These are phyloP conservation scores for Trachurus trachurus DNA, from an alignment of 2,797 vertebrate species.

Conservation along the genomic window DNA sequence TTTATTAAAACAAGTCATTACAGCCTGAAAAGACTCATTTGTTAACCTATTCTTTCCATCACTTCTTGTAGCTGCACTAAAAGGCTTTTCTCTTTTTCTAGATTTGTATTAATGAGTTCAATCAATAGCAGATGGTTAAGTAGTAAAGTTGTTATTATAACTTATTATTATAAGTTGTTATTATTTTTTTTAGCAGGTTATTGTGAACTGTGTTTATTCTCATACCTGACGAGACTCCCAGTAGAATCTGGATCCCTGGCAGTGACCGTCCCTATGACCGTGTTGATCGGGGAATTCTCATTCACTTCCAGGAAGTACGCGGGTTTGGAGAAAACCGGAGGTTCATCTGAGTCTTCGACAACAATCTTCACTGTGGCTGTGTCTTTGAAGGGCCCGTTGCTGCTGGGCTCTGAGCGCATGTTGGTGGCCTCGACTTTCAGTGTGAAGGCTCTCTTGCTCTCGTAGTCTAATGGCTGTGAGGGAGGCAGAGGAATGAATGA, in stretches of 20 bases:
- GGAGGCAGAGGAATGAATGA: slow-evolving; percentile 51
- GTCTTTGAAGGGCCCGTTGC: slow-evolving; percentile 94
- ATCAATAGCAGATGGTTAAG: neutral
- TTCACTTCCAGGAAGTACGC: slow-evolving; percentile 93
- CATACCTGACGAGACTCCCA: slow-evolving; percentile 93
- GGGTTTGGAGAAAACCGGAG: slow-evolving; percentile 93
- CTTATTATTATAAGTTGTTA: too few species aligned
- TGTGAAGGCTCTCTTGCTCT: slow-evolving; percentile 93
- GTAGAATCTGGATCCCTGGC: slow-evolving; percentile 92
- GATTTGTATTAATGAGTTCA: neutral
- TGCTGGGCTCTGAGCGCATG: slow-evolving; percentile 88
- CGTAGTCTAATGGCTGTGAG: slow-evolving; percentile 94
- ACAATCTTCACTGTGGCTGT: slow-evolving; percentile 93
- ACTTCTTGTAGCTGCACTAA: slow-evolving; percentile 22
- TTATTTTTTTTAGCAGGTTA: neutral
- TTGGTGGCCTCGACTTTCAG: slow-evolving; percentile 96
- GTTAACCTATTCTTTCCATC: slow-evolving; percentile 44
- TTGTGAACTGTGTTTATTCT: neutral
- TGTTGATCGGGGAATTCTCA: slow-evolving; percentile 94
- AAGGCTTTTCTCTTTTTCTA: slow-evolving; percentile 11
- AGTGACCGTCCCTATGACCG: slow-evolving; percentile 92
- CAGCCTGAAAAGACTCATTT: slow-evolving; percentile 46
- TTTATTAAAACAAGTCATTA: slow-evolving; percentile 74
- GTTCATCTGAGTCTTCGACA: slow-evolving; percentile 95
- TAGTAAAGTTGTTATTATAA: neutral